Evolutionary conservation across 2,888 invertebrate species (phyloP), one percentile per base, ranked within the genome.

Genomic region (Thalpophila matura): DNA sequence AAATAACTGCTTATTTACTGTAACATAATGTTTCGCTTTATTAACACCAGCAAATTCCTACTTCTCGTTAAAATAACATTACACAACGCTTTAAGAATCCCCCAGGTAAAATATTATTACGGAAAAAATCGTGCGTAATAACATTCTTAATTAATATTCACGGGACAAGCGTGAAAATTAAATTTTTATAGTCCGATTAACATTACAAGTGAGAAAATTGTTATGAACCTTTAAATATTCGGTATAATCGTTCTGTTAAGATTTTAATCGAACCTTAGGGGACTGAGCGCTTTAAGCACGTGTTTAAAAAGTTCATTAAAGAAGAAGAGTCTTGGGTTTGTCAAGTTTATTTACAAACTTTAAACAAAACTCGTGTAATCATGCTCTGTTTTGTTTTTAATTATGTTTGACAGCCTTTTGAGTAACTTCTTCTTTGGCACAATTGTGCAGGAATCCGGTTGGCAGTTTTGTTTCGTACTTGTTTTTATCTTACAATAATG

Each of bases 181-280:
- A 59, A 43, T 43, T 63, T 65, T 71, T 64, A 71, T 59, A 66
- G 47, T 54, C 57, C 57, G 55, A 68, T 74, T 69, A 76, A 70
- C 64, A 67, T 76, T 66, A 67, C 47, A 70, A 70, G 67, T 57
- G 42, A 53, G 67, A 63, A 78, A 71, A 78, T 68, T 67, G 53
- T 61, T 51, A 55, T 58, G 60, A 47, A 57, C 45, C 38, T 57
- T 68, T 73, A 68, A 65, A 63, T 53, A 60, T 43, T 38, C 58
- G 42, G 47, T 54, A 49, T 69, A 62, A 59, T 63, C 54, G 63
- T 50, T 61, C 46, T 58, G 74, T 67, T 63, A 68, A 80, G 74
- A 81, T 81, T 77, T 73, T 75, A 73, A 81, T 81, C 75, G 69
- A 50, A 61, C 62, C 53, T 55, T 55, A 46, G 61, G 63, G 71